These are phyloP conservation scores for Dendrolimus punctatus DNA, from an alignment of 1,140 invertebrate species.

Conservation along the genomic window DNA sequence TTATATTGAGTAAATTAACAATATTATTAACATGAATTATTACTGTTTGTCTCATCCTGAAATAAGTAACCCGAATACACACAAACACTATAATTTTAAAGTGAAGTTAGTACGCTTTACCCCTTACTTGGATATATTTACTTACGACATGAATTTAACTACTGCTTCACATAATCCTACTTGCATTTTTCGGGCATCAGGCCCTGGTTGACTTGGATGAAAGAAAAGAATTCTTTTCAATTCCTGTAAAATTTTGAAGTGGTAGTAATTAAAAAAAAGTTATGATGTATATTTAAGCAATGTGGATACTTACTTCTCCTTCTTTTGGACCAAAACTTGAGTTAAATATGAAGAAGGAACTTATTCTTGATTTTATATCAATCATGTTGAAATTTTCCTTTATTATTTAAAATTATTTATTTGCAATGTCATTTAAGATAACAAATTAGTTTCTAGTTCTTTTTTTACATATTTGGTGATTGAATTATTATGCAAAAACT, in stretches of 20 bases:
- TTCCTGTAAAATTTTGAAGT: constrained; percentile 75
- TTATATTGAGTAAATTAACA: too few relatives aligned
- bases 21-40: too few relatives aligned
- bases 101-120: too few relatives aligned
- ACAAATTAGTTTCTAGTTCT: too few relatives aligned
- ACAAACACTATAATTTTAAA: too few relatives aligned
- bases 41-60: too few relatives aligned
- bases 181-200: constrained; percentile 90
- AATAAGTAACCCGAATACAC: too few relatives aligned
- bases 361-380: constrained; percentile 58
- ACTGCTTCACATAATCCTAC: constrained; percentile 94
- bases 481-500: too few relatives aligned
- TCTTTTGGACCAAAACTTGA: constrained; percentile 63
- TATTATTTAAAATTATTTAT: too few relatives aligned
- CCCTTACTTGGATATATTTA: constrained; percentile 9
- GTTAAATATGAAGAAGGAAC: constrained; percentile 68
- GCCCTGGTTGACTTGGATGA: constrained; percentile 83
- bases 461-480: too few relatives aligned
- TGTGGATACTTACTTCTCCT: constrained; percentile 51
- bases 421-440: too few relatives aligned
- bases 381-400: constrained; percentile 39
- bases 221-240: constrained; percentile 92
- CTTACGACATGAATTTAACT: constrained; percentile 92
- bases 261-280: background rate
- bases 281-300: background rate